phyloP scores from a whole-genome alignment of 2,888 invertebrate species.

The Troilus luridus region DNA sequence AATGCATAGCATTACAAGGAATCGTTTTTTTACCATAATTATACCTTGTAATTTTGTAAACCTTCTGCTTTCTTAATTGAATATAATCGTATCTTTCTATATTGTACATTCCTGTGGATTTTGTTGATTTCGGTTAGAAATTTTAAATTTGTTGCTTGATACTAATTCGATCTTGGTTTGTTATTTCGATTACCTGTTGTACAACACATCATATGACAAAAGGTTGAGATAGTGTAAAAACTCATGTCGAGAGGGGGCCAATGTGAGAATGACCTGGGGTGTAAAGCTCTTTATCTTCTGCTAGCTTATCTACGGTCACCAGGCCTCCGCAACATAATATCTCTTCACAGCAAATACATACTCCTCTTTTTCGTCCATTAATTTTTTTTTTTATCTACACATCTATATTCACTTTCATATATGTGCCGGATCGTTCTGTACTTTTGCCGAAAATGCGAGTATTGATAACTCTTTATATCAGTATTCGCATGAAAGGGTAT shows the following conservation, averaged over 20 bases:
- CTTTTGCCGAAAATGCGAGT: neutral
- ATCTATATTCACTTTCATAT: constrained; percentile 9
- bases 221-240: neutral
- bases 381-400: neutral
- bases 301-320: constrained; percentile 12
- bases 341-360: constrained; percentile 23
- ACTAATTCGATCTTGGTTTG: neutral
- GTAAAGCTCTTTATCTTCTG: neutral
- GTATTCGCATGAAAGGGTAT: neutral
- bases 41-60: too few relatives aligned
- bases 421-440: neutral
- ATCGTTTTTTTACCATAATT: too few relatives aligned
- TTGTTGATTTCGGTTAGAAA: too few relatives aligned
- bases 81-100: too few relatives aligned
- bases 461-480: neutral
- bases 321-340: neutral
- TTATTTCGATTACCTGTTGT: neutral
- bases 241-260: neutral
- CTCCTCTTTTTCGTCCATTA: neutral
- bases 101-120: too few relatives aligned
- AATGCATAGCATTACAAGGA: too few relatives aligned
- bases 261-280: neutral
- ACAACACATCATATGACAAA: neutral
- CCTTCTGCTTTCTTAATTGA: too few relatives aligned
- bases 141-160: too few relatives aligned